Evolutionary conservation across 2,113 vertebrate genomes (phyloP).

Genomic region (Tetrax tetrax): DNA sequence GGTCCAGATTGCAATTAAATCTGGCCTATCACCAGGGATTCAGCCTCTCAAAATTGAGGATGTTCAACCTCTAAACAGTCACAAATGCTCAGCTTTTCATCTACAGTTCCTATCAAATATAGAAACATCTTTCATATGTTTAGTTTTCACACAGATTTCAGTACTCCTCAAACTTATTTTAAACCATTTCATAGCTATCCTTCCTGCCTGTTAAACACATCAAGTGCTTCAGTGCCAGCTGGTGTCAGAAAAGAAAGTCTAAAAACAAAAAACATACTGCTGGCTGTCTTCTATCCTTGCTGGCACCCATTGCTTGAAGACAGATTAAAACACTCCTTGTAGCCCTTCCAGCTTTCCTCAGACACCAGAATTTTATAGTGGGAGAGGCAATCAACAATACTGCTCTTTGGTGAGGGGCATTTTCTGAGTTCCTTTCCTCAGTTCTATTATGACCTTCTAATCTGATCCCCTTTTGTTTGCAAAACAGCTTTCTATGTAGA

Average conservation of each 20-base stretch:
- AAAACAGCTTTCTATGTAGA: not conserved
- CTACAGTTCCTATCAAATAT: conserved; percentile 59
- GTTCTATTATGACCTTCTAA: not conserved
- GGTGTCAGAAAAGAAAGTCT: conserved; percentile 62
- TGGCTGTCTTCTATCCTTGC: conserved; percentile 50
- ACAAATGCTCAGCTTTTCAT: conserved; percentile 57
- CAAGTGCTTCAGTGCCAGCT: conserved; percentile 67
- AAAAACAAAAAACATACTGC: conserved; percentile 60
- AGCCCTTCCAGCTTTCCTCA: conserved; percentile 37
- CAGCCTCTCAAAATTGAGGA: conserved; percentile 33
- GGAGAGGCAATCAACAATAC: not conserved
- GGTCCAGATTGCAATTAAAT: conserved; percentile 57
- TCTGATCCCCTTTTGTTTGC: not conserved
- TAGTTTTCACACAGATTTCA: conserved; percentile 59
- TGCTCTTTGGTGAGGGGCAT: not conserved
- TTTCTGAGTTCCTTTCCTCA: not conserved
- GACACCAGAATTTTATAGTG: conserved; percentile 1
- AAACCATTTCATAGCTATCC: conserved; percentile 60
- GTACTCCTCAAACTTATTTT: conserved; percentile 64
- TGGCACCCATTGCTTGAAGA: conserved; percentile 42
- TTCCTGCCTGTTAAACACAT: conserved; percentile 65
- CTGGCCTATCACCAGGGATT: conserved; percentile 36
- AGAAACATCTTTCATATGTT: conserved; percentile 65
- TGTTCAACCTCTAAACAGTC: conserved; percentile 51
- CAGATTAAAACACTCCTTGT: conserved; percentile 48